Evolutionary conservation across 2,888 invertebrate genomes (phyloP).

Genomic region (Falcaria lacertinaria): DNA sequence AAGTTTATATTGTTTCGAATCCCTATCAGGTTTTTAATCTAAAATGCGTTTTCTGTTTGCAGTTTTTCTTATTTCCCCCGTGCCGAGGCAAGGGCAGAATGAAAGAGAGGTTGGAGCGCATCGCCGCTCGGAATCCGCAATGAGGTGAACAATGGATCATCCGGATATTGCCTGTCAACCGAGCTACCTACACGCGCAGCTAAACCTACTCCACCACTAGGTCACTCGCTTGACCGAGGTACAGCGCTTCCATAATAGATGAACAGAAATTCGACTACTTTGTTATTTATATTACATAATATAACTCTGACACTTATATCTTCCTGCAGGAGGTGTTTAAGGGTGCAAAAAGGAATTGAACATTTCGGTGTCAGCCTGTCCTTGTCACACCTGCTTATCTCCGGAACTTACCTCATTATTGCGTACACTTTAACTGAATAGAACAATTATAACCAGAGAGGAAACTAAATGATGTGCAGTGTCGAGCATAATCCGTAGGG

Average conservation of each 20-base stretch:
- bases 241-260: constrained; percentile 33
- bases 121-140: constrained; percentile 63
- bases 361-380: no score
- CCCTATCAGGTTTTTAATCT: constrained; percentile 26
- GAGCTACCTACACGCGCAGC: constrained; percentile 43
- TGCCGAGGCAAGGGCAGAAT: constrained; percentile 35
- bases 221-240: constrained; percentile 25
- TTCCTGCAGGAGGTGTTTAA: no score
- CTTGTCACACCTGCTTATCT: no score
- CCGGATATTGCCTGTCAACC: constrained; percentile 75
- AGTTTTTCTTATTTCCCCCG: constrained; percentile 40
- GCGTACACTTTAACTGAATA: no score
- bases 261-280: constrained; percentile 22
- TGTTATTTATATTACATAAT: no score
- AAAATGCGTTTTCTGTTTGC: constrained; percentile 40
- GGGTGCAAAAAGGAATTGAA: no score
- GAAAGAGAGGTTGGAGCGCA: constrained; percentile 43
- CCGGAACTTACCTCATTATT: no score
- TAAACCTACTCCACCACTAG: constrained; percentile 33
- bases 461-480: no score
- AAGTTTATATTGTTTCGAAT: constrained; percentile 8
- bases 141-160: constrained; percentile 75
- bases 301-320: no score
- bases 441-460: no score
- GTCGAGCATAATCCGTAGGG: no score